Evolutionary conservation across 30 jellyfish, hydroid and myxozoan genomes (phyloP).

Genomic region (Cassiopea andromeda): DNA sequence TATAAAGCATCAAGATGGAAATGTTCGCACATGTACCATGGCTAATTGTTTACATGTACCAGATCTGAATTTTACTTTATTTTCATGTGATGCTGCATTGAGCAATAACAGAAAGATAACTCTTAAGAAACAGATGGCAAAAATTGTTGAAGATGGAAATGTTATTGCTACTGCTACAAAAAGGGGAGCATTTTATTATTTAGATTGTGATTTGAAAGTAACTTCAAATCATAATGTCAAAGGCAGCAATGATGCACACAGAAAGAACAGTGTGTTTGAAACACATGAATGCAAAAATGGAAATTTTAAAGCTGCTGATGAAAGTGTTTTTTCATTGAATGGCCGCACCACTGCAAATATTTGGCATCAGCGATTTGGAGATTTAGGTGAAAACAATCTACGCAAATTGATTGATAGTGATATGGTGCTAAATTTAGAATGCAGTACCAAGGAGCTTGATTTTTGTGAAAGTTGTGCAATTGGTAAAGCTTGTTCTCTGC

Average conservation of each 20-base stretch:
- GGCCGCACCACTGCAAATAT: too few relatives aligned
- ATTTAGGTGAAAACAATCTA: neutral
- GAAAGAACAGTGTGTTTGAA: neutral
- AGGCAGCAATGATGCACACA: neutral
- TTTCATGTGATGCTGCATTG: too few relatives aligned
- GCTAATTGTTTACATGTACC: too few relatives aligned
- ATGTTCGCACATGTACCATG: neutral
- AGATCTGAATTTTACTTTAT: too few relatives aligned
- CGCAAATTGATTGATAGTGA: neutral
- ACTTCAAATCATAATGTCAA: neutral
- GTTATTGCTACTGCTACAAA: neutral
- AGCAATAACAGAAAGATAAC: too few relatives aligned
- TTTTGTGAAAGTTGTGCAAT: conserved; percentile 14
- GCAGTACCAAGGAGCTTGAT: neutral
- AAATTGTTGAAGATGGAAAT: neutral
- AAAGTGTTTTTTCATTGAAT: too few relatives aligned
- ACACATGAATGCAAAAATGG: neutral
- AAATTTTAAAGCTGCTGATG: neutral
- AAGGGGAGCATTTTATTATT: neutral
- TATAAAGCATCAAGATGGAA: neutral
- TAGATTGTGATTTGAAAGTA: neutral
- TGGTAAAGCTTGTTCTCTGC: neutral
- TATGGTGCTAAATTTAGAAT: neutral
- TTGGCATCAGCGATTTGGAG: too few relatives aligned
- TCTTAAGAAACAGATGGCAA: neutral